These are phyloP conservation scores for Heptranchias perlo DNA, from an alignment of 2,113 vertebrate genomes.

Conservation along the genomic window DNA sequence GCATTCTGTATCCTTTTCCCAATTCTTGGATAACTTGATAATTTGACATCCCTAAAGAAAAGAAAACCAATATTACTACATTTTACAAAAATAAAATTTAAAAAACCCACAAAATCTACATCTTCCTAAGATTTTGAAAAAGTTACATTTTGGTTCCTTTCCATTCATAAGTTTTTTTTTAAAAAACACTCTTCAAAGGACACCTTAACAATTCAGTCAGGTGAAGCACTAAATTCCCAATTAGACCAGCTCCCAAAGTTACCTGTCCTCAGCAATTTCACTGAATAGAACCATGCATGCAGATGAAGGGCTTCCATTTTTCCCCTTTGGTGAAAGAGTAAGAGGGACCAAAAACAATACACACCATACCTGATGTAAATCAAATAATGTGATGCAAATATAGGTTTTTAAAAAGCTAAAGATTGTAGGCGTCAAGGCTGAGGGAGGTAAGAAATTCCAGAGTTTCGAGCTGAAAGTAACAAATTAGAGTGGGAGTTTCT, in stretches of 20 bases:
- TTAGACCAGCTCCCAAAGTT: neutral
- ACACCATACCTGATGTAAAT: too few species aligned
- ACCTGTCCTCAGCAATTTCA: neutral
- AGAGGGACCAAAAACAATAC: too few species aligned
- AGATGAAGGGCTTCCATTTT: too few species aligned
- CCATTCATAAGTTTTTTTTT: neutral
- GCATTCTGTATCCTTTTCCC: conserved; percentile 69
- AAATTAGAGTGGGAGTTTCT: too few species aligned
- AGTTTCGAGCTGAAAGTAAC: too few species aligned
- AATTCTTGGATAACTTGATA: conserved; percentile 70
- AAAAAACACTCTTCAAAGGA: neutral
- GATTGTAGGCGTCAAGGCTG: too few species aligned
- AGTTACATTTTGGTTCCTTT: neutral
- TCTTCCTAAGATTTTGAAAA: neutral
- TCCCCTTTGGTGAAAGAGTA: too few species aligned
- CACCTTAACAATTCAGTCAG: neutral
- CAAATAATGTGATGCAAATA: too few species aligned
- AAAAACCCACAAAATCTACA: neutral
- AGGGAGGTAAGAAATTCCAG: too few species aligned
- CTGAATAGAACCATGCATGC: too few species aligned
- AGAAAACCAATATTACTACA: neutral
- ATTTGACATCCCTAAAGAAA: conserved; percentile 65
- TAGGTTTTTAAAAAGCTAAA: too few species aligned
- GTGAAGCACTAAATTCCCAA: neutral
- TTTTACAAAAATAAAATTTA: neutral